Base-by-base conservation (phyloP, 2,797 vertebrate species). In the Emydoidea blandingii region DNA sequence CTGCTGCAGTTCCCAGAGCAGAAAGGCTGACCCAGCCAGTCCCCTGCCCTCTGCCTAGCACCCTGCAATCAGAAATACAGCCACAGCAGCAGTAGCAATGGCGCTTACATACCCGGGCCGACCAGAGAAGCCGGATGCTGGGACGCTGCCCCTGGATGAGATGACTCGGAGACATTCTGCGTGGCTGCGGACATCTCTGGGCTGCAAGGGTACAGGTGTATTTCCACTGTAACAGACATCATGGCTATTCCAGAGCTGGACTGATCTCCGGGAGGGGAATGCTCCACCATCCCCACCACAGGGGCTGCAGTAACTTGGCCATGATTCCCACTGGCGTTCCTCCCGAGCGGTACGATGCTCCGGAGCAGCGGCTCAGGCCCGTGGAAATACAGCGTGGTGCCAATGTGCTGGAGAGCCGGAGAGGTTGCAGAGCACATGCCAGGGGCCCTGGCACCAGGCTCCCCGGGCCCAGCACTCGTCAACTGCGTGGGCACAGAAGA, bases 171-270 rank as follows among this genome's bases (percentile, higher is more conserved):
- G 19, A 62, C 6, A 12, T 18, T 53, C 25, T 25, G 34, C 41
- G 37, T 19, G 7, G 68, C 87, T 50, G 96, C 65, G 80, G n/a
- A 95, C 94, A 92, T 91, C 1, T 97, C 96, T 88, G 98, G 82
- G 89, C 91, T 83, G 19, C 96, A 90, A 44, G 98, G 98, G 96
- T 98, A 98, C 85, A 98, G 98, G 91, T 98, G 98, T 89, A 98
- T 98, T 25, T 98, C 98, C 41, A 98, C 98, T 7, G 98, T 98
- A 5, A 98, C 98, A 0, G 98, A 98, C 16, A 98, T 98, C 74
- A 98, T 98, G 11, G 74, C 29, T 37, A 5, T 41, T 23, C 11
- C n/a, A 72, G n/a, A 23, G 12, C 49, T 18, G 6, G 50, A 15
- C 16, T 65, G 18, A 14, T n/a, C 83, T 21, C 52, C 5, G 92